Base-by-base conservation (phyloP, 2,113 vertebrate genomes). In the Rhegmatorhina hoffmannsi region DNA sequence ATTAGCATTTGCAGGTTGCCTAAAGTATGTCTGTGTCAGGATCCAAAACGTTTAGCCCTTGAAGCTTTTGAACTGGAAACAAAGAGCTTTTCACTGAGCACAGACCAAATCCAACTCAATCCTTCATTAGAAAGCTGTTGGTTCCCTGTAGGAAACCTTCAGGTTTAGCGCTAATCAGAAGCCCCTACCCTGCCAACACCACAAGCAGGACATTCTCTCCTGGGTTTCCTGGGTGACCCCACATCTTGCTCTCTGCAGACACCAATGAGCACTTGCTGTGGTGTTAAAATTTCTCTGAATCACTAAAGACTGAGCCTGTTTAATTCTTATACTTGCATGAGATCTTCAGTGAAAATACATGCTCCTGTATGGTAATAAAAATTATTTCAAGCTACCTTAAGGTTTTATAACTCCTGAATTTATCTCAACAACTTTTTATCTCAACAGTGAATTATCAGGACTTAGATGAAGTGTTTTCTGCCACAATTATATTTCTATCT, bases 81-180 rank as follows among this genome's bases (percentile, higher is more conserved):
- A 98, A 98, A 98, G 97, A 94, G 95, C 96, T 97, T 98, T 98
- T 98, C 96, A 97, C 69, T 79, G 84, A 92, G 72, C 55, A 80
- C 69, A 95, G 94, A 95, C 91, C 91, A 97, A 98, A 97, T 96
- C 97, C 96, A 96, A 92, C 93, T 96, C 97, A 97, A 97, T 96
- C 95, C 97, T 98, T 98, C 97, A 97, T 98, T 98, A 98, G 97
- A 97, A 97, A 98, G 93, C 95, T 97, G 96, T 98, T 94, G 96
- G 93, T 90, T 97, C 96, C 20, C 97, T 67, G 95, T 80, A 97
- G 96, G 97, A 97, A 97, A 94, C 97, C 94, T 97, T 96, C 96
- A 96, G 94, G 96, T 98, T 98, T 97, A 98, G 97, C 96, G 92
- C 94, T 97, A 96, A 97, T 89, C 92, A 94, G 92, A 91, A 95